Percentiles rank a stretch among this genome's conserved stretches.
These are phyloP conservation scores for Enoplosus armatus DNA, from an alignment of 2,797 vertebrate species.

Conservation along the genomic window DNA sequence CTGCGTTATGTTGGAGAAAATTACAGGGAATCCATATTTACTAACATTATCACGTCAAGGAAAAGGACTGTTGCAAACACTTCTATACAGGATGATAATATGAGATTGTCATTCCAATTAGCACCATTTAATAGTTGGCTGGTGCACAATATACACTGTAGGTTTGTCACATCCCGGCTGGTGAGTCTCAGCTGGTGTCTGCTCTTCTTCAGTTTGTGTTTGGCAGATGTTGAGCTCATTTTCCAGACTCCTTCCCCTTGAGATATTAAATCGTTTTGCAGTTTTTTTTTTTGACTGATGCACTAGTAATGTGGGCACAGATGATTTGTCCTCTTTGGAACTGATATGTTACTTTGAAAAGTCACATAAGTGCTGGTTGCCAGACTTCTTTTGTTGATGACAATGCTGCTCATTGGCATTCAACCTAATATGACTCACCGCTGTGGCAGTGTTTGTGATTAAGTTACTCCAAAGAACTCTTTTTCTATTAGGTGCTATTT, in stretches of 20 bases:
- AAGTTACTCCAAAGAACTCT: not conserved
- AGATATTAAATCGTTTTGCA: conserved; percentile 39
- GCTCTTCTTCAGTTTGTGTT: conserved; percentile 28
- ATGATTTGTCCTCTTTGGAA: conserved; percentile 44
- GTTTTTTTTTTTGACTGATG: conserved; percentile 13
- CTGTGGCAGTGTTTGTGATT: conserved; percentile 9
- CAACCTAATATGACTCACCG: conserved; percentile 21
- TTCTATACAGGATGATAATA: not conserved
- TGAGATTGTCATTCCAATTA: conserved; percentile 18
- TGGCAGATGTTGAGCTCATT: conserved; percentile 45
- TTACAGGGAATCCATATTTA: not conserved
- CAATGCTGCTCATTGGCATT: conserved; percentile 25
- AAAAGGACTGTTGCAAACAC: not conserved
- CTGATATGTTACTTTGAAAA: conserved; percentile 44
- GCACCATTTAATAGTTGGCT: conserved; percentile 7
- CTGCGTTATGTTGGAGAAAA: not conserved
- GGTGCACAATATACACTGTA: not conserved
- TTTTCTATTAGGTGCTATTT: not conserved
- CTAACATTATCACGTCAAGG: not conserved
- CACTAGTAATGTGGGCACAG: conserved; percentile 22
- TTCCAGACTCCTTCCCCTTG: conserved; percentile 13
- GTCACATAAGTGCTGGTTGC: conserved; percentile 31
- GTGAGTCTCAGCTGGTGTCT: conserved; percentile 2
- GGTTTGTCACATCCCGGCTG: not conserved
- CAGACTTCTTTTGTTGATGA: conserved; percentile 29